Conservation (phyloP, 2,113 vertebrate species). For the Psittacula cyanocephala region DNA sequence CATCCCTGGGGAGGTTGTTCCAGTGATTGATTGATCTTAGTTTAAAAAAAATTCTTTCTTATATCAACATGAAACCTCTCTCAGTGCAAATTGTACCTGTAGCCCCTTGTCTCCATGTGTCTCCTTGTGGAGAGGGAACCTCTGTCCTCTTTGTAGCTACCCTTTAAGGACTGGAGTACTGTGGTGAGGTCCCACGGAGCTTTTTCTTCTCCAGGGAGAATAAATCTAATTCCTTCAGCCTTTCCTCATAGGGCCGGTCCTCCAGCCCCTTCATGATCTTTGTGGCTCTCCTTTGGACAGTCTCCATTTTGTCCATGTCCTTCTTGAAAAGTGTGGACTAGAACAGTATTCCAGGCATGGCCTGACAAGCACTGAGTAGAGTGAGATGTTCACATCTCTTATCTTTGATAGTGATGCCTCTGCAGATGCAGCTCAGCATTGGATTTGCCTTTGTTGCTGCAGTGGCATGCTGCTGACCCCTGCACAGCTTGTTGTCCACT, state of each 20-base stretch:
- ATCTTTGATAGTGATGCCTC: accelerated
- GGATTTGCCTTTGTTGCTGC: neutral
- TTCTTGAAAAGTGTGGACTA: neutral
- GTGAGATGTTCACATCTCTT: accelerated
- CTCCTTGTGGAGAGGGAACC: neutral
- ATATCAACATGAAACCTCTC: neutral
- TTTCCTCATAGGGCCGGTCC: neutral
- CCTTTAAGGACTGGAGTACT: neutral
- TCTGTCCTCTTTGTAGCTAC: neutral
- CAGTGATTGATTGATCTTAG: neutral
- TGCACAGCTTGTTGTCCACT: neutral
- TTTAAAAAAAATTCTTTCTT: neutral
- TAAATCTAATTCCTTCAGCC: neutral
- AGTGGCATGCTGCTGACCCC: neutral
- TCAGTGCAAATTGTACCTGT: neutral
- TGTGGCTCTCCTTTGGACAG: neutral
- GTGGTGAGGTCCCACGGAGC: neutral
- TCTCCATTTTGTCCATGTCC: neutral
- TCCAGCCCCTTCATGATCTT: neutral
- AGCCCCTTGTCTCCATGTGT: neutral
- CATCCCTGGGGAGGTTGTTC: neutral
- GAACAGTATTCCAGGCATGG: neutral
- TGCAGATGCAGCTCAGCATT: neutral
- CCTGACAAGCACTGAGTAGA: neutral
- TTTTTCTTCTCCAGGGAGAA: neutral